Conservation (phyloP, 2,888 invertebrate species). For the Pandemis cinnamomeana region DNA sequence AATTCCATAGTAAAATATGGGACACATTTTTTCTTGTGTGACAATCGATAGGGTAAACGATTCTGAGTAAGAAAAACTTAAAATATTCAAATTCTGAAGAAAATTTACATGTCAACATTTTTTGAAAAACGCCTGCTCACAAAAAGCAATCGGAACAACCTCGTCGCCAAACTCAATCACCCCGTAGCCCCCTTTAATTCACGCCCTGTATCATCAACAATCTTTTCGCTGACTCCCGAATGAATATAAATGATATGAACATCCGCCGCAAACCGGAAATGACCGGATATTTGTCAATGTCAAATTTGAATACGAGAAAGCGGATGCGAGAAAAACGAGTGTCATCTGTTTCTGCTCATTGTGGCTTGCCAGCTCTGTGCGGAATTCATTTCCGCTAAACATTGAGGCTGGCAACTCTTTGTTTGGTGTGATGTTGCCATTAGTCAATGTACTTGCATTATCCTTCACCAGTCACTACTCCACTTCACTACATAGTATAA, state of each 20-base stretch:
- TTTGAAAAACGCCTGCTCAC: no score
- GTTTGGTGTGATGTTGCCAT: constrained; percentile 15
- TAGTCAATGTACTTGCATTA: not conserved
- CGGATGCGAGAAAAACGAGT: constrained; percentile 79
- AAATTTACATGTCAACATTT: no score
- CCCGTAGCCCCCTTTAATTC: constrained; percentile 54
- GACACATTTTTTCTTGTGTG: no score
- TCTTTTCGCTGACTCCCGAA: constrained; percentile 70
- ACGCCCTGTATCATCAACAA: constrained; percentile 59
- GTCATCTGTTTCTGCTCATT: constrained; percentile 70
- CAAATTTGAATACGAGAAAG: constrained; percentile 80
- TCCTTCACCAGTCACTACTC: not conserved
- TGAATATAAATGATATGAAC: constrained; percentile 80
- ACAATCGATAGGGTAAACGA: no score
- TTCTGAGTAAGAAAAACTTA: no score
- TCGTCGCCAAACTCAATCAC: constrained; percentile 43
- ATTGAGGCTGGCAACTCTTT: constrained; percentile 13
- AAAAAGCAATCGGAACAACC: not conserved
- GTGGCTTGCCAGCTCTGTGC: constrained; percentile 41
- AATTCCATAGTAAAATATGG: no score
- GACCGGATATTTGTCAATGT: constrained; percentile 80
- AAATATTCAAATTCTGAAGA: no score
- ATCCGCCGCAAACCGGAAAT: constrained; percentile 73
- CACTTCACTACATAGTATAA: no score
- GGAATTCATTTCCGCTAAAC: constrained; percentile 42